Percentiles rank a stretch among this genome's conserved stretches.
These are phyloP conservation scores for Sepiola atlantica DNA, from an alignment of 2,888 invertebrate species.

Conservation along the genomic window DNA sequence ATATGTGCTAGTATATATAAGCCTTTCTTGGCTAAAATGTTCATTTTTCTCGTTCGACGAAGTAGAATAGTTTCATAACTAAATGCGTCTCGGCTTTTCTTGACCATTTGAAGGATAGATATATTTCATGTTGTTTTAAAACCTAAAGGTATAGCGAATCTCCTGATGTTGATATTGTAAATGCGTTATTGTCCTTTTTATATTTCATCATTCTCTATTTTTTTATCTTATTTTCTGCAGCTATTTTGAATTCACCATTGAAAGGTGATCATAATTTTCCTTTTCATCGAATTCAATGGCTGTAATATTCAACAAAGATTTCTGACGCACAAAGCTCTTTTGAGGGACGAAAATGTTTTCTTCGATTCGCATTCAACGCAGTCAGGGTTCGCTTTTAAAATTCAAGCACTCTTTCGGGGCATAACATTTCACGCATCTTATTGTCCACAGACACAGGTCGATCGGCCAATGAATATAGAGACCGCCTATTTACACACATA, in stretches of 20 bases:
- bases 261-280: conserved; percentile 2
- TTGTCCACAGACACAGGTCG: neutral
- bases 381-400: neutral
- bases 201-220: neutral
- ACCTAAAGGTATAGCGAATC: neutral
- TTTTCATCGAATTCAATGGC: neutral
- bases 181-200: neutral
- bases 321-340: neutral
- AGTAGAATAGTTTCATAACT: no score
- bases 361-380: neutral
- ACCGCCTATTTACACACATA: no score
- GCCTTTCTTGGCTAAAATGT: no score
- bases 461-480: no score
- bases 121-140: neutral
- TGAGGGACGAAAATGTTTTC: neutral
- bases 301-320: neutral
- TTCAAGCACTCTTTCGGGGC: neutral
- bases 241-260: neutral
- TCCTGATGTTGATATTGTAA: neutral
- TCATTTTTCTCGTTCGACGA: no score
- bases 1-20: no score
- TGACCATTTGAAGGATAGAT: no score
- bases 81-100: no score
- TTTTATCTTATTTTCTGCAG: neutral
- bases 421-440: neutral